Evolutionary conservation across 2,113 vertebrate genomes (phyloP).

Genomic region (Turnix velox): DNA sequence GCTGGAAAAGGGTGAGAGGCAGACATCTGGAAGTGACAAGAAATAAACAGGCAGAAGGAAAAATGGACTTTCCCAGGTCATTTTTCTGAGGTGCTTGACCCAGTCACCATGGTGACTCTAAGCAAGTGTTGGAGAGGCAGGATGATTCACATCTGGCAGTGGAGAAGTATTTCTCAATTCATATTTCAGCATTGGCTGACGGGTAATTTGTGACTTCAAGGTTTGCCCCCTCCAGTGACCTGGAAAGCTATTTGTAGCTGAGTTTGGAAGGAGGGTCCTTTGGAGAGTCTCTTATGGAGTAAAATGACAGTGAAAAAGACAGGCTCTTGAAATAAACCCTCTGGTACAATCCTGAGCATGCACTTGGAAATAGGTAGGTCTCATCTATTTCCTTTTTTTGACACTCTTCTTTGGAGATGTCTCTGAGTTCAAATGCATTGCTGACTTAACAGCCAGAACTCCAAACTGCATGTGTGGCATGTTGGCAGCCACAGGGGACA

Average conservation of each 20-base stretch:
- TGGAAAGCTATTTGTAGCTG: neutral
- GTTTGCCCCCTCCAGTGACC: neutral
- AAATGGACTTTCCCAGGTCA: neutral
- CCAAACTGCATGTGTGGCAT: neutral
- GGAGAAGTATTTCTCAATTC: neutral
- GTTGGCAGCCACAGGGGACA: neutral
- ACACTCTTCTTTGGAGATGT: neutral
- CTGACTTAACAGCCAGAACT: neutral
- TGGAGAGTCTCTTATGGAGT: neutral
- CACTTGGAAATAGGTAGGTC: neutral
- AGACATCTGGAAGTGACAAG: neutral
- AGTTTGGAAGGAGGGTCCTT: neutral
- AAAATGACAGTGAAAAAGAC: rapidly evolving
- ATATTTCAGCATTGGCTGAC: neutral
- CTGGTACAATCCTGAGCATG: neutral
- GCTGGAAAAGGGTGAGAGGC: neutral
- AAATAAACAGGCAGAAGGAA: neutral
- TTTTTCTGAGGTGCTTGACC: neutral
- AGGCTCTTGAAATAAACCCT: neutral
- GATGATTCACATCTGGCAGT: neutral
- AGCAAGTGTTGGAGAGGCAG: neutral
- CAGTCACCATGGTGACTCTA: neutral
- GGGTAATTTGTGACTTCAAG: rapidly evolving
- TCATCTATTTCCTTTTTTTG: neutral
- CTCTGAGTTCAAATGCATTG: neutral